Evolutionary conservation across 2,113 vertebrate genomes (phyloP).

Genomic region (Tragulus kanchil): DNA sequence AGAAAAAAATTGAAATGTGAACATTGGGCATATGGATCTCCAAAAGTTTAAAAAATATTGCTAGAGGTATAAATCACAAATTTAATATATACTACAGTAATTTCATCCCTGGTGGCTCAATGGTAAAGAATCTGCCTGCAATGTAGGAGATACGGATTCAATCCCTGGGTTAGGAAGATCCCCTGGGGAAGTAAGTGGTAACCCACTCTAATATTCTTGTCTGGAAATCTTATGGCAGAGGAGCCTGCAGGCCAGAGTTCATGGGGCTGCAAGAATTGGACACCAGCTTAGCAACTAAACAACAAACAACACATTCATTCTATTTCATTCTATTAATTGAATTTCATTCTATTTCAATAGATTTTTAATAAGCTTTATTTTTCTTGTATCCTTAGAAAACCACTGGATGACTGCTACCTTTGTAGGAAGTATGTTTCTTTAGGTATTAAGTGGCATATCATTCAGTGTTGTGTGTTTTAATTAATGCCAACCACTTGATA

Average conservation of each 20-base stretch:
- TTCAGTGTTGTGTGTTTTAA: background rate
- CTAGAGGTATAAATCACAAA: background rate
- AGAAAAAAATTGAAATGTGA: background rate
- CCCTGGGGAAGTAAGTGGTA: background rate
- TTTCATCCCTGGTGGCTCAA: background rate
- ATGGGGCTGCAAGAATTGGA: background rate
- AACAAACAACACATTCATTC: slow-evolving; percentile 11
- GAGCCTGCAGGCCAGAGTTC: background rate
- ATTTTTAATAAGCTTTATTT: background rate
- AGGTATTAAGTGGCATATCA: background rate
- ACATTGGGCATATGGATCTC: background rate
- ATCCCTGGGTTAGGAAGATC: background rate
- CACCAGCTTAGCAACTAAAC: background rate
- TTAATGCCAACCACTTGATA: background rate
- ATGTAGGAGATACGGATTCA: background rate
- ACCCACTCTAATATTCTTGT: background rate
- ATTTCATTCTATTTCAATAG: slow-evolving; percentile 38
- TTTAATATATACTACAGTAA: background rate
- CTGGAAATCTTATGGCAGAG: background rate
- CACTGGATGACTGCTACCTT: background rate
- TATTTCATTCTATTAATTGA: background rate
- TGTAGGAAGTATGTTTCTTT: background rate
- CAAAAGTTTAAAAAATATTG: background rate
- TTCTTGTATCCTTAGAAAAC: background rate
- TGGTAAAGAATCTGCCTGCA: background rate